Evolutionary conservation across 1,140 invertebrate species (phyloP), one percentile per base, ranked within the genome.

Genomic region (Ectropis grisescens): DNA sequence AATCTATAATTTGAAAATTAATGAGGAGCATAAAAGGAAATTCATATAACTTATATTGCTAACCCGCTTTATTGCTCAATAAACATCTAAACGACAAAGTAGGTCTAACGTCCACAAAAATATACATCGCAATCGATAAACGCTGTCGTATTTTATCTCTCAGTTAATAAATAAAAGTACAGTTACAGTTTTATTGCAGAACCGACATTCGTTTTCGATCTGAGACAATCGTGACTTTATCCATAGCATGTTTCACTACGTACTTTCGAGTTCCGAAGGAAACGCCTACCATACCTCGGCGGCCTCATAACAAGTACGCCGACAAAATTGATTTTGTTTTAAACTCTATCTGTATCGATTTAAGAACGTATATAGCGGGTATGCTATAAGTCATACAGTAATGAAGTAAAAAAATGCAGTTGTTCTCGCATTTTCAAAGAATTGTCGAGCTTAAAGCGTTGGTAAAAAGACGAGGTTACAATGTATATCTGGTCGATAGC

Each of bases 211-310:
- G 5, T 33, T 15, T 13, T 13, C 22, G 13, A 24, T 25, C 13
- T 15, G 24, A 7, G 19, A 11, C 12, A 52, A 22, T 58, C 61
- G 61, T 64, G 64, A 55, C 47, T 49, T 43, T 26, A 10, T n/a
- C 24, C 10, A 26, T 26, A 22, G 4, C n/a, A 6, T 26, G 2
- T 4, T n/a, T n/a, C 4, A n/a, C 4, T 26, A 26, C 4, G 10
- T 26, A 26, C 24, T 10, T 10, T 22, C 6, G 4, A 19, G 16
- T 57, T 58, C 47, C 43, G 44, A 60, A 53, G 59, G 69, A 41
- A 60, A 68, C 69, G 69, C 69, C 69, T 74, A 58, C 61, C 33
- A 28, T 23, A 16, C 30, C 50, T 43, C 42, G 48, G 53, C 55
- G 56, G 58, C 58, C 51, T 53, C n/a, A 26, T 10, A 19, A 19